Percentiles rank a stretch among this genome's conserved stretches.
Conservation (phyloP, 2,797 vertebrate species). For the Sebastes cheni region DNA sequence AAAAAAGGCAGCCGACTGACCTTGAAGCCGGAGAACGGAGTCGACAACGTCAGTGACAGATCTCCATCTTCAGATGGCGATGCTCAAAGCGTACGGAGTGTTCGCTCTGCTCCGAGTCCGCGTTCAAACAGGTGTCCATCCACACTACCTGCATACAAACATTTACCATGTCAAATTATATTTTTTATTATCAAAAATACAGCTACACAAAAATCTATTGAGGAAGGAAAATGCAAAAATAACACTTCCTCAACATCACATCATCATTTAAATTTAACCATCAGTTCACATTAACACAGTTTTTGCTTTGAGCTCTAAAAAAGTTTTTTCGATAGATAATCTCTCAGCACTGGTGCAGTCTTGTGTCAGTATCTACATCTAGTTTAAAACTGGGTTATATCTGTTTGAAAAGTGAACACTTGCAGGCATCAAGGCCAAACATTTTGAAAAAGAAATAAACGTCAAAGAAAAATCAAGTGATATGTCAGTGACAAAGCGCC, state of each 20-base stretch:
- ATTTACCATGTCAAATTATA: background rate
- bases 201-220: background rate
- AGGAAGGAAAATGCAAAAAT: background rate
- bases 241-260: background rate
- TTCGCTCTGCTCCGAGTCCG: constrained; percentile 58
- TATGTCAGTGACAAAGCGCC: background rate
- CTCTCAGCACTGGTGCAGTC: background rate
- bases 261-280: no score
- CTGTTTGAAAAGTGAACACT: background rate
- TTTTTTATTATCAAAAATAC: background rate
- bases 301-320: background rate
- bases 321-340: background rate
- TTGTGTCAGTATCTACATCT: background rate
- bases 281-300: background rate
- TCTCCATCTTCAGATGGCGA: constrained; percentile 76
- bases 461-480: background rate
- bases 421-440: background rate
- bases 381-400: background rate
- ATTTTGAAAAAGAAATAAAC: background rate
- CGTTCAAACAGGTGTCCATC: constrained; percentile 81
- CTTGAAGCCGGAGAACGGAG: constrained; percentile 81
- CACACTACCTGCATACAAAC: background rate
- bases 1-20: constrained; percentile 56
- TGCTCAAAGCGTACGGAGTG: constrained; percentile 69
- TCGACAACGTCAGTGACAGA: constrained; percentile 58